Evolutionary conservation across 2,888 invertebrate genomes (phyloP), one percentile per base, ranked within the genome.

Genomic region (Tiphia femorata): DNA sequence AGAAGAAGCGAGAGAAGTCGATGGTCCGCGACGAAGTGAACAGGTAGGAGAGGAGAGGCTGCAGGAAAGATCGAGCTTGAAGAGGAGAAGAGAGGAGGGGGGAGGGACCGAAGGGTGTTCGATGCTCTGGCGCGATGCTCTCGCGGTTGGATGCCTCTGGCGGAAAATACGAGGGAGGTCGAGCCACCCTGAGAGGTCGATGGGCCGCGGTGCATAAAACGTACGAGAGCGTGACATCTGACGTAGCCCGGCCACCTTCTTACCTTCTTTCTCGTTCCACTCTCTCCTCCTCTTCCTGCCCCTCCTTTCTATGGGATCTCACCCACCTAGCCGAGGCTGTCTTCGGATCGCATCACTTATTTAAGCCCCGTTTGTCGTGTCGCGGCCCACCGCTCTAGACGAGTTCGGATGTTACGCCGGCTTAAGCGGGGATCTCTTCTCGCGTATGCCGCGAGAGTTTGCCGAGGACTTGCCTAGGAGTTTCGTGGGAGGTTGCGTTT

Each of bases 181-280:
- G 25, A 25, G 8, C 25, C 25, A 25, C 25, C 25, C 25, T 25
- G 25, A 8, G 25, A 8, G 35, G 55, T 41, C 25, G 38, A 16
- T 35, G 38, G 50, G 25, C 40, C 52, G 46, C 29, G 17, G 33
- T 58, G 59, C 50, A 60, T 61, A 64, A 73, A 71, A 62, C 47
- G 57, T 59, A 46, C 46, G 48, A 29, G 49, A 53, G 49, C 48
- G 43, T 47, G 59, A 62, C 69, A 62, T 53, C 58, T 66, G 64
- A 69, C 64, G 49, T 44, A 42, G 41, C 53, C 42, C 33, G 33
- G n/a, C n/a, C n/a, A n/a, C n/a, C n/a, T n/a, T n/a, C n/a, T n/a
- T n/a, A n/a, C n/a, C 38, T 49, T 41, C 33, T 33, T 54, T 41
- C 12, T 43, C 19, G 19, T 20, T 7, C n/a, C 30, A 29, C 27